These are phyloP conservation scores for Lophotis ruficrista DNA, from an alignment of 2,113 vertebrate species.

Conservation along the genomic window DNA sequence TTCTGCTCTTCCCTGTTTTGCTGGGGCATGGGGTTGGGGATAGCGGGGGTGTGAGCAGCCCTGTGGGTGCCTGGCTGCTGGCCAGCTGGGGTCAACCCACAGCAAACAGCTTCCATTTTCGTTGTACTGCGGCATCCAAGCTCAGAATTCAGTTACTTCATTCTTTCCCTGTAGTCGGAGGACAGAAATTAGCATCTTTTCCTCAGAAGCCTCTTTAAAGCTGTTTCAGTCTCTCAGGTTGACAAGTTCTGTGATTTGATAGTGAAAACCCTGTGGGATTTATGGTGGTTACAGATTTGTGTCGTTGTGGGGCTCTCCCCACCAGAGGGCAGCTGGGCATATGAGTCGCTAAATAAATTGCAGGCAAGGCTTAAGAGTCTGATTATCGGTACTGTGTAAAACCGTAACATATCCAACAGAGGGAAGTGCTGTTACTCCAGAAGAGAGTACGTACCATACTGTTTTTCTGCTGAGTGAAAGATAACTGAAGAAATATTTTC, in stretches of 20 bases:
- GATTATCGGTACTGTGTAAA: not conserved
- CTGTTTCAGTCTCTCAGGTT: not conserved
- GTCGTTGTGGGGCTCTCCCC: not conserved
- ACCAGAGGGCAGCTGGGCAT: not conserved
- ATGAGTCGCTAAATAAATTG: not conserved
- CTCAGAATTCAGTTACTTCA: not conserved
- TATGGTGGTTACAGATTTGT: not conserved
- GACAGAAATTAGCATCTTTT: not conserved
- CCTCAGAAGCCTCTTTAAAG: not conserved
- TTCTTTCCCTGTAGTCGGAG: not conserved
- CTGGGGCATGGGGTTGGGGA: no score
- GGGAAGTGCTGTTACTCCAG: not conserved
- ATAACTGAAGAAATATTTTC: not conserved
- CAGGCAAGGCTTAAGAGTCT: not conserved
- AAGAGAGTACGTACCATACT: no score
- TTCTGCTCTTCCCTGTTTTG: not conserved
- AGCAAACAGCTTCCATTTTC: not conserved
- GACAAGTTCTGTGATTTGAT: not conserved
- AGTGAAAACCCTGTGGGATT: not conserved
- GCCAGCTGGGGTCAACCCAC: rapidly evolving
- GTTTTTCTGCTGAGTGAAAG: not conserved
- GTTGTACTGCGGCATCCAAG: not conserved
- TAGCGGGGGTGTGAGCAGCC: not conserved
- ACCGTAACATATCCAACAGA: not conserved
- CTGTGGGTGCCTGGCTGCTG: not conserved